These are phyloP conservation scores for Helarctos malayanus DNA, from an alignment of 2,797 vertebrate species.

Conservation along the genomic window DNA sequence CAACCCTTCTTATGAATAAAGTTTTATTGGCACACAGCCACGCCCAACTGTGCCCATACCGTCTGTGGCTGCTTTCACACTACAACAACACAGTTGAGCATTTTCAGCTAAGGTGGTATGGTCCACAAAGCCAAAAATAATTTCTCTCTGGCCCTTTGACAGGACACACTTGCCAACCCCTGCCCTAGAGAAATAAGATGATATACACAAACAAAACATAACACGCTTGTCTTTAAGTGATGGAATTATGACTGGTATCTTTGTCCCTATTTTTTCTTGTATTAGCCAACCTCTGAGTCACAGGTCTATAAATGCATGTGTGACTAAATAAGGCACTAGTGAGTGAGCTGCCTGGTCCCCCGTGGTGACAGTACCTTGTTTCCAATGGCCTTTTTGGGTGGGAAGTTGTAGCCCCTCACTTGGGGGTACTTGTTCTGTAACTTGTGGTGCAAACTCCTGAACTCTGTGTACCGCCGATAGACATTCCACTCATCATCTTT, in stretches of 20 bases:
- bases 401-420: slow-evolving; percentile 95
- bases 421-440: slow-evolving; percentile 94
- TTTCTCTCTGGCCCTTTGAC: background rate
- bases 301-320: background rate
- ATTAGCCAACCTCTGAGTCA: background rate
- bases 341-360: accelerated
- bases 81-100: accelerated
- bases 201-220: accelerated
- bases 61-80: background rate
- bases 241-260: background rate
- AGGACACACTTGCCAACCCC: background rate
- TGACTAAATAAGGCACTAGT: background rate
- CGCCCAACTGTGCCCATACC: accelerated
- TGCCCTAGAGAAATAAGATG: background rate
- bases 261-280: background rate
- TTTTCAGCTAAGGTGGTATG: background rate
- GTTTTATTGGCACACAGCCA: background rate
- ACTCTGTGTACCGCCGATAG: slow-evolving; percentile 97
- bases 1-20: background rate
- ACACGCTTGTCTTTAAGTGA: background rate
- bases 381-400: slow-evolving; percentile 98
- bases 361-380: slow-evolving; percentile 94
- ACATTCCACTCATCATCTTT: slow-evolving; percentile 99
- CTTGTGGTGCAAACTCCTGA: slow-evolving; percentile 95
- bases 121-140: background rate